Base-by-base conservation (phyloP, 1,140 invertebrate genomes). In the Brachionus manjavacas region DNA sequence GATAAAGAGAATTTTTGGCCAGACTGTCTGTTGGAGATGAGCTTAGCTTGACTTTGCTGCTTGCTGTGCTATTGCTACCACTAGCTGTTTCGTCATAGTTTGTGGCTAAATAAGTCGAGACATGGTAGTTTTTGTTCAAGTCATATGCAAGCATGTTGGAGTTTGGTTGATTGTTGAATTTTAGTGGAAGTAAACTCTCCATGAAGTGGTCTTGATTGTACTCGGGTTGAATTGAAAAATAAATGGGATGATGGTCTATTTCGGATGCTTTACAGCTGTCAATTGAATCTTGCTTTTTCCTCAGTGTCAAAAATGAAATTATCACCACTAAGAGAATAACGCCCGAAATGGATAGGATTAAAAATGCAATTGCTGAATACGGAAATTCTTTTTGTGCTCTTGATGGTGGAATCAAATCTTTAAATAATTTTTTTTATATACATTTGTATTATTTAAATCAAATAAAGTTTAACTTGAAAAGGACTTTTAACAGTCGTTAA, bases 181-280 rank as follows among this genome's bases (percentile, higher is more conserved):
- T 60, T 3, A 78, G 39, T 23, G 55, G 78, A 46, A 80, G 35
- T 16, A 64, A 25, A 64, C 46, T 80, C 8, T 80, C 78, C 78
- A 55, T 80, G 12, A 31, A 80, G 3, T 35, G 25, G n/a, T 80
- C 78, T 60, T 80, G 49, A 16, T 49, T 52, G n/a, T 39, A 55
- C 3, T 80, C 78, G 4, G 78, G 14, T 16, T 80, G 78, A 52
- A 80, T 41, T n/a, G 78, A 80, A 55, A 39, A 80, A 55, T 80
- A 80, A 12, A 80, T 80, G 12, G 78, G 78, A 80, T 80, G 49
- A 35, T 39, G 12, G 3, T 80, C 78, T 23, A 41, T 41, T 35
- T 41, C 39, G 16, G 66, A 68, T 31, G 25, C 6, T 68, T 68
- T 68, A 28, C 25, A 68, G 31, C n/a, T 39, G 12, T 74, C 39